Conservation (phyloP, 1,140 invertebrate genomes). For the Arctopsyche grandis region DNA sequence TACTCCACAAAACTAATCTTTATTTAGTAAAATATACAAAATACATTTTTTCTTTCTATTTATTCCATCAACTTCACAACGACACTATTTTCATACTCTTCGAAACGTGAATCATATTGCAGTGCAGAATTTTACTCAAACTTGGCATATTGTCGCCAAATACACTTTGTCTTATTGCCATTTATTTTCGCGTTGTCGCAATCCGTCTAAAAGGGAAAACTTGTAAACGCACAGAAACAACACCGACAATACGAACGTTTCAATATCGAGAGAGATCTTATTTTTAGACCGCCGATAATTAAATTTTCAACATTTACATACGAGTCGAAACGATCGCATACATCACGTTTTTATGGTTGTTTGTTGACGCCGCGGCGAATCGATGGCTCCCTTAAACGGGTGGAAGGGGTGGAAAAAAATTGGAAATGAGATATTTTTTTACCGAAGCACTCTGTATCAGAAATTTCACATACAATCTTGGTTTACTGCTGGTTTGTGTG, state of each 20-base stretch:
- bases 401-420: neutral
- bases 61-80: too few relatives aligned
- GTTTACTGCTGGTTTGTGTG: conserved; percentile 21
- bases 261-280: neutral
- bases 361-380: neutral
- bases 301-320: conserved; percentile 6
- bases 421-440: conserved; percentile 16
- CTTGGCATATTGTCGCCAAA: conserved; percentile 53
- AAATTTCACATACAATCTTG: conserved; percentile 40
- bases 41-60: too few relatives aligned
- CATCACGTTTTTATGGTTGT: neutral
- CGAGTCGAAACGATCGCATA: neutral
- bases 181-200: conserved; percentile 49
- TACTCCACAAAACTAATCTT: too few relatives aligned
- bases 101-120: conserved; percentile 33
- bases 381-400: neutral
- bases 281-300: neutral
- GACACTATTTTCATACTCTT: too few relatives aligned
- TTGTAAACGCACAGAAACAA: conserved; percentile 42
- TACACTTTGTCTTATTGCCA: conserved; percentile 53
- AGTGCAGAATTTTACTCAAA: conserved; percentile 31
- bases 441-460: neutral
- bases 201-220: conserved; percentile 54
- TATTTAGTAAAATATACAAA: too few relatives aligned
- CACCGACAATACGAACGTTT: neutral